Evolutionary conservation across 2,888 invertebrate species (phyloP).

Genomic region (Euzetes globulus): DNA sequence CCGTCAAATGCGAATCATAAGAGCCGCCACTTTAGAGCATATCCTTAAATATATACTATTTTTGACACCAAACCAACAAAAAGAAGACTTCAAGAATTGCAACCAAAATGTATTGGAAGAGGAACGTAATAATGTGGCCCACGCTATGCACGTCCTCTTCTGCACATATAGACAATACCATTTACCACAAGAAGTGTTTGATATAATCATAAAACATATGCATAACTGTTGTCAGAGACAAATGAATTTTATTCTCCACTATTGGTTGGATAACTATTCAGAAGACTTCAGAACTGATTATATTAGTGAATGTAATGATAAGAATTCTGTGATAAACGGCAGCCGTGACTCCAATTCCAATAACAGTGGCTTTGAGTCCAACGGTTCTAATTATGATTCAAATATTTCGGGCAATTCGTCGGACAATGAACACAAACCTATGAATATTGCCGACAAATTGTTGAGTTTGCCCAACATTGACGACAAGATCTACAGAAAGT

Average conservation of each 20-base stretch:
- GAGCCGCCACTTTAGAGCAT: conserved; percentile 87
- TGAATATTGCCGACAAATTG: conserved; percentile 29
- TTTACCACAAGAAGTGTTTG: conserved; percentile 34
- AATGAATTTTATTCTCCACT: conserved; percentile 57
- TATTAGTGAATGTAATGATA: background rate
- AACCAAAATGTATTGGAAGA: conserved; percentile 32
- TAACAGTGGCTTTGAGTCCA: background rate
- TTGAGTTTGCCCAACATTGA: conserved; percentile 27
- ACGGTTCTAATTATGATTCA: background rate
- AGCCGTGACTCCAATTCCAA: background rate
- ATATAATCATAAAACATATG: conserved; percentile 16
- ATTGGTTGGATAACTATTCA: conserved; percentile 95
- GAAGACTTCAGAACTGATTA: conserved; percentile 65
- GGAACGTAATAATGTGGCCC: conserved; percentile 38
- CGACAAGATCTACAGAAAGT: conserved; percentile 31
- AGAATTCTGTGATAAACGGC: background rate
- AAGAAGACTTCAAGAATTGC: background rate
- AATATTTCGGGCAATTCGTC: background rate
- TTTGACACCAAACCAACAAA: conserved; percentile 29
- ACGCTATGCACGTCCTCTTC: conserved; percentile 38
- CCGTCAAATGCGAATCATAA: conserved; percentile 82
- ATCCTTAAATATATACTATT: conserved; percentile 62
- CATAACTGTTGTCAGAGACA: conserved; percentile 27
- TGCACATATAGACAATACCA: conserved; percentile 37
- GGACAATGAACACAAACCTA: background rate